These are phyloP conservation scores for Anabacerthia variegaticeps DNA, from an alignment of 2,797 vertebrate genomes.

Conservation along the genomic window DNA sequence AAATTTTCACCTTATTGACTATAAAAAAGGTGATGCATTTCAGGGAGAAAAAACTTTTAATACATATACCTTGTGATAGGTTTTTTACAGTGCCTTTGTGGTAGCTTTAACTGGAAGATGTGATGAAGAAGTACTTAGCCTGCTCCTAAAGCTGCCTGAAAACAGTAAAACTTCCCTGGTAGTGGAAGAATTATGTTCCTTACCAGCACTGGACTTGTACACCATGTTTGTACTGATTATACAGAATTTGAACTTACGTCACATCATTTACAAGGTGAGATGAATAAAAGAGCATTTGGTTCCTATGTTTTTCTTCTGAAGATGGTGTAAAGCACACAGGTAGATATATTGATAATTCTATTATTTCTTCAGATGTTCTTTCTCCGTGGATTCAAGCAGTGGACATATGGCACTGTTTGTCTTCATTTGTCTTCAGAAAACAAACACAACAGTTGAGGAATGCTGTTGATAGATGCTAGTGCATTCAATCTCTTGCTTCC, in stretches of 20 bases:
- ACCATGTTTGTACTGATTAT: slow-evolving; percentile 19
- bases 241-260: slow-evolving; percentile 59
- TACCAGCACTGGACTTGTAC: slow-evolving; percentile 44
- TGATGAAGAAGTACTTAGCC: slow-evolving; percentile 44
- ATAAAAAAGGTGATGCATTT: background rate
- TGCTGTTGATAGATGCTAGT: background rate
- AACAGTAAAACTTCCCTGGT: background rate
- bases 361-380: background rate
- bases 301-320: background rate
- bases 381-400: background rate
- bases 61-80: background rate
- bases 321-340: background rate
- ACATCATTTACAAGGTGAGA: slow-evolving; percentile 72
- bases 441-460: background rate
- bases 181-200: slow-evolving; percentile 62
- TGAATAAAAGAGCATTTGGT: background rate
- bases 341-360: background rate
- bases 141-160: slow-evolving; percentile 60
- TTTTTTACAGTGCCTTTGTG: slow-evolving; percentile 29
- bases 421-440: background rate
- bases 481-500: background rate
- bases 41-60: background rate
- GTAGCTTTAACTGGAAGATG: slow-evolving; percentile 61
- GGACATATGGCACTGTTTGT: background rate
- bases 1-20: background rate